Base-by-base conservation (phyloP, 2,113 vertebrate species). In the Actenoides lindsayi region DNA sequence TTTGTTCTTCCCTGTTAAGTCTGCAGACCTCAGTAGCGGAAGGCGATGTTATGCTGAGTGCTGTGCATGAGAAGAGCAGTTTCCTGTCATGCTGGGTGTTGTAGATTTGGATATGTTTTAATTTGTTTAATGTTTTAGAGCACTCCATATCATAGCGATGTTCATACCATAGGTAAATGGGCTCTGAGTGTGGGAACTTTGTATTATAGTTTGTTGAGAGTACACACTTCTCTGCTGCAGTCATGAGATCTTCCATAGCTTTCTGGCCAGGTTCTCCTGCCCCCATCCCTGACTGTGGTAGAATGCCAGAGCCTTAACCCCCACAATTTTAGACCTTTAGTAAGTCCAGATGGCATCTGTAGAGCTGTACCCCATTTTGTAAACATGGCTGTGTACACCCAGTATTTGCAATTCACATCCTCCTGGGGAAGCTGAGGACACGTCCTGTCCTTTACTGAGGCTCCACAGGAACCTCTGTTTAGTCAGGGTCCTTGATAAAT, bases 231-330 rank as follows among this genome's bases (percentile, higher is more conserved):
- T 90, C 59, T 69, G 17, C 56, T 74, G 2, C 25, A 39, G 31
- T 35, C 17, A 13, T 57, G 63, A 63, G n/a, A 20, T 68, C 53
- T 87, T 91, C 23, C 5, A 2, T 50, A 65, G 44, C 19, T 60
- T 60, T 67, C n/a, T 35, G 62, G 33, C 8, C 62, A 65, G 35
- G 30, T 73, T 78, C 41, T 88, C 19, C 23, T 84, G 14, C 7
- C 13, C 15, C 24, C 16, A 10, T 48, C 25, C 11, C n/a, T 0
- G 0, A 1, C 1, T 30, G 44, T 16, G n/a, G 18, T 54, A 88
- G 80, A 78, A 67, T 24, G 53, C 73, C 56, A 24, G 44, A 62
- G 50, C 23, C 19, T 69, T 73, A 21, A 54, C 37, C 67, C 60
- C 28, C 28, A 3, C 8, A 6, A 15, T 39, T 70, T 39, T 62